Base-by-base conservation (phyloP, 2,888 invertebrate species). In the Aradus depressus region DNA sequence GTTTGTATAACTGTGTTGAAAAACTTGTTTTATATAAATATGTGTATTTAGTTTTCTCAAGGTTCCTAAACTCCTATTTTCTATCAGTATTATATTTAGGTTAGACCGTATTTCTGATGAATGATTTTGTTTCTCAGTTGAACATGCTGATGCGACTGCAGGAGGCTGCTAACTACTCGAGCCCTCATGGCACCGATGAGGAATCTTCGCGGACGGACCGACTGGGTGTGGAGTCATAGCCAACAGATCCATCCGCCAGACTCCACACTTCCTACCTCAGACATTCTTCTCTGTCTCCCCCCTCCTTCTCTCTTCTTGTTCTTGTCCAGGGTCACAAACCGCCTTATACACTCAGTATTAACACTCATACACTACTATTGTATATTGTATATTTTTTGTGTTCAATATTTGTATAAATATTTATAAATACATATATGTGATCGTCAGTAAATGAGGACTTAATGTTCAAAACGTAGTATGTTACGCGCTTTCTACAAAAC, bases 81-180 rank as follows among this genome's bases (percentile, higher is more conserved):
- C 31, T 22, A 18, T n/a, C 8, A 18, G 31, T 8, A 10, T 31
- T 31, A n/a, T 8, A 31, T n/a, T 31, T 31, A 10, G 8, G 31
- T n/a, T 31, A 31, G 31, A 31, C 31, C 31, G 31, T 8, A n/a
- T n/a, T n/a, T n/a, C n/a, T n/a, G n/a, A n/a, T n/a, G n/a, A n/a
- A n/a, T 43, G 14, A 19, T n/a, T 44, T 51, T 54, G 53, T 58
- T 60, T 73, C 73, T 10, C 68, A 88, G 87, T 73, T 92, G 58
- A 93, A 90, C 65, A 95, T 93, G 93, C 70, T 95, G 65, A 91
- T 92, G 90, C 78, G 91, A 60, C 76, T 95, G 44, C 93, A 93
- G 72, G 93, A 93, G 72, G 93, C 92, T 22, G 92, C 93, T 42
- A 91, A 88, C 70, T 89, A 88, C 71, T 84, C 86, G 61, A 87